Percentiles rank a stretch among this genome's conserved stretches.
phyloP scores from a whole-genome alignment of 2,888 invertebrate species.

The Cordilura impudica region DNA sequence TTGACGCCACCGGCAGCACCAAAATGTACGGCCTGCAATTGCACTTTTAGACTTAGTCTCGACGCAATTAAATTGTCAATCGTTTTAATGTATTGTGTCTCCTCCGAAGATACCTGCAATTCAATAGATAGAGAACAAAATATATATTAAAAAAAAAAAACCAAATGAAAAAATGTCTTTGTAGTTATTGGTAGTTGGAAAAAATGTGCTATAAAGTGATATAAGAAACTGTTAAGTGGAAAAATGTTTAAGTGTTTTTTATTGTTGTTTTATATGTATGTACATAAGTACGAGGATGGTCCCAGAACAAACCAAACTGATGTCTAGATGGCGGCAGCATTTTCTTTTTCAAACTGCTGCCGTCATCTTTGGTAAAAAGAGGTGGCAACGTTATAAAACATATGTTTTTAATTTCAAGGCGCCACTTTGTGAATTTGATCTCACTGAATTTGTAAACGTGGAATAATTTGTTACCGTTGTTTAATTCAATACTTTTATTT shows the following conservation, averaged over 20 bases:
- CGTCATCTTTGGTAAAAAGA: no score
- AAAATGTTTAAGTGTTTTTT: slow-evolving; percentile 22
- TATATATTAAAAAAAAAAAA: neutral
- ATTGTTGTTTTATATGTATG: neutral
- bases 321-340: no score
- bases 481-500: no score
- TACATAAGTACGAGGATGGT: no score
- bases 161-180: neutral
- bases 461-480: no score
- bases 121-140: slow-evolving; percentile 20
- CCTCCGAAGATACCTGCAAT: slow-evolving; percentile 74
- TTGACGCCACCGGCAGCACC: slow-evolving; percentile 65
- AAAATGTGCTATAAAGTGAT: slow-evolving; percentile 15
- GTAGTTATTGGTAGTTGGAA: slow-evolving; percentile 26
- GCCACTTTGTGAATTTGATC: no score
- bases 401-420: no score
- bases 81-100: slow-evolving; percentile 76
- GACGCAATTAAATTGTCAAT: slow-evolving; percentile 77
- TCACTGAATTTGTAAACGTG: no score
- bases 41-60: slow-evolving; percentile 75
- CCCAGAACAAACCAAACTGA: no score
- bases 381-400: no score
- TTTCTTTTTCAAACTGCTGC: no score
- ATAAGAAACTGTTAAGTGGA: slow-evolving; percentile 25
- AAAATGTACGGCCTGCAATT: slow-evolving; percentile 77